A percentile compares a stretch with the other conserved stretches of the same genome.
These are phyloP conservation scores for Alitta virens DNA, from an alignment of 2,888 invertebrate genomes.

Conservation along the genomic window DNA sequence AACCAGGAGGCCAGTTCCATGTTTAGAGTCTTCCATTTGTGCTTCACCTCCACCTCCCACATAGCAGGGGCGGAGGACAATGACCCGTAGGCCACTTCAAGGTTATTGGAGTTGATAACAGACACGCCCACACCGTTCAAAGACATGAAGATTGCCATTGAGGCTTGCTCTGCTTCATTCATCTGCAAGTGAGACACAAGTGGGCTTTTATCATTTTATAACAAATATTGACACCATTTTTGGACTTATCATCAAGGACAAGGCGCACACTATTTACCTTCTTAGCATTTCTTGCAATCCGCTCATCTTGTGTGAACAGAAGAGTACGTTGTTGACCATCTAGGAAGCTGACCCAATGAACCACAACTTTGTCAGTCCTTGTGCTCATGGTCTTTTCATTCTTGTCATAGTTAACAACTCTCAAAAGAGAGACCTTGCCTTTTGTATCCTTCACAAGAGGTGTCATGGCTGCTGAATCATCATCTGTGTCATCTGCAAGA, in stretches of 20 bases:
- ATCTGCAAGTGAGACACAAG: slow-evolving; percentile 31
- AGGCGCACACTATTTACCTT: slow-evolving; percentile 37
- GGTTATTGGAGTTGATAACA: slow-evolving; percentile 57
- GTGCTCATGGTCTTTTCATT: slow-evolving; percentile 56
- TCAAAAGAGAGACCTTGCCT: slow-evolving; percentile 2
- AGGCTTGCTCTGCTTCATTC: slow-evolving; percentile 65
- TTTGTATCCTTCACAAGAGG: not conserved
- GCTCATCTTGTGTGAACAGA: slow-evolving; percentile 73
- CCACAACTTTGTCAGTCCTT: slow-evolving; percentile 72
- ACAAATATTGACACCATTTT: not conserved
- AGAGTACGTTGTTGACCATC: slow-evolving; percentile 74
- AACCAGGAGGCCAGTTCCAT: slow-evolving; percentile 78
- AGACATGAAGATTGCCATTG: slow-evolving; percentile 69
- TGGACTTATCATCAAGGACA: not conserved
- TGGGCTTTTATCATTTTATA: not conserved
- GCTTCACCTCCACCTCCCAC: slow-evolving; percentile 79
- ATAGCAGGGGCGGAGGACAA: slow-evolving; percentile 70
- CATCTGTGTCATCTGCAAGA: slow-evolving; percentile 52
- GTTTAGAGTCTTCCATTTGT: slow-evolving; percentile 76
- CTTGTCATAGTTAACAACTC: slow-evolving; percentile 3
- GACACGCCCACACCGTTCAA: slow-evolving; percentile 69
- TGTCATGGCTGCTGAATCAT: slow-evolving; percentile 31
- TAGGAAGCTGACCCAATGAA: slow-evolving; percentile 79
- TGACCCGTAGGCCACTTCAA: slow-evolving; percentile 70
- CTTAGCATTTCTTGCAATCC: slow-evolving; percentile 66